Evolutionary conservation across 2,888 invertebrate species (phyloP).

Genomic region (Scaptomyza reducta): DNA sequence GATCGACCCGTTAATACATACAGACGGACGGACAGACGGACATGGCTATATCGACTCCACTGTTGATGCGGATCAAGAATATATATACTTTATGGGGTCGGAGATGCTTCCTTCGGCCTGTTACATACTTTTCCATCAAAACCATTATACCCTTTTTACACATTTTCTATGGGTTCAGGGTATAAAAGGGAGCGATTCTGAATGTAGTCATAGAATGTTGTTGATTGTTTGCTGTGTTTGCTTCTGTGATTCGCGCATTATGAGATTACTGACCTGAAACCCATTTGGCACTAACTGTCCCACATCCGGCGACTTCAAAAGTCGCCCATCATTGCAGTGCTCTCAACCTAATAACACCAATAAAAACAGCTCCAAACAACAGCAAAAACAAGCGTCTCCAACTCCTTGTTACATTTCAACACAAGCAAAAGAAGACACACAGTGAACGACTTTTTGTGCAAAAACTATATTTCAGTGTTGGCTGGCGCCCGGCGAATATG

Average conservation of each 20-base stretch:
- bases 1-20: too few species aligned
- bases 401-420: neutral
- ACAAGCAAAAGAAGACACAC: conserved; percentile 58
- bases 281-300: conserved; percentile 67
- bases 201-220: conserved; percentile 51
- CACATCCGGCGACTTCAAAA: conserved; percentile 51
- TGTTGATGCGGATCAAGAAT: too few species aligned
- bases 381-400: conserved; percentile 2
- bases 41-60: too few species aligned
- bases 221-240: conserved; percentile 32
- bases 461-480: conserved; percentile 77
- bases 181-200: neutral
- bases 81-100: too few species aligned
- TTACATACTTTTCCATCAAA: too few species aligned
- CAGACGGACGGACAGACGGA: too few species aligned
- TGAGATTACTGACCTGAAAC: conserved; percentile 74
- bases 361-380: conserved; percentile 62
- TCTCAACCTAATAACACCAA: conserved; percentile 78
- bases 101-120: too few species aligned
- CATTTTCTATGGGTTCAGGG: too few species aligned
- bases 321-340: conserved; percentile 68
- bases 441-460: conserved; percentile 70
- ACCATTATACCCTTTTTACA: too few species aligned
- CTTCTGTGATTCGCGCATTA: conserved; percentile 70
- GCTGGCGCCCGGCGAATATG: conserved; percentile 84